phyloP scores from a whole-genome alignment of 2,113 vertebrate species.

The Tragulus kanchil region DNA sequence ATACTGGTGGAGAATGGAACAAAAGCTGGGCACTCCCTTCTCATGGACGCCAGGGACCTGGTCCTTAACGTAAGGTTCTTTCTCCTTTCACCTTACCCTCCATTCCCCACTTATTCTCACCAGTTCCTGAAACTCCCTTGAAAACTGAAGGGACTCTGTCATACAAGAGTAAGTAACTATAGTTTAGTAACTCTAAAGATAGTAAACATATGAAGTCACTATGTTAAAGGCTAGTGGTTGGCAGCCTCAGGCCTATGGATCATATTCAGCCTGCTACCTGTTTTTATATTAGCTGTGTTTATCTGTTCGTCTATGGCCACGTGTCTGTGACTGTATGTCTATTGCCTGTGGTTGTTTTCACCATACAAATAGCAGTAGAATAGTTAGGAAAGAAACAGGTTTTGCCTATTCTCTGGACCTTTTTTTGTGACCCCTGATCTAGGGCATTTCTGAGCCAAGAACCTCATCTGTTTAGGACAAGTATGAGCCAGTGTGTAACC shows the following conservation, averaged over 20 bases:
- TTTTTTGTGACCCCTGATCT: not conserved
- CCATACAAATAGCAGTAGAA: not conserved
- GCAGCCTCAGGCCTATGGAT: not conserved
- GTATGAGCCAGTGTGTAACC: not conserved
- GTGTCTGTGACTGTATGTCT: not conserved
- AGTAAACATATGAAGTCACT: not conserved
- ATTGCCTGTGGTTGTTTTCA: not conserved
- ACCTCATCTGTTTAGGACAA: not conserved
- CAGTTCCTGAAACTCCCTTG: not conserved
- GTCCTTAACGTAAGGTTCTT: slow-evolving; percentile 86
- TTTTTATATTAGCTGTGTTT: not conserved
- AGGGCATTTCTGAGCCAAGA: slow-evolving; percentile 13
- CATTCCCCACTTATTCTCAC: not conserved
- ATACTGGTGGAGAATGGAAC: slow-evolving; percentile 94
- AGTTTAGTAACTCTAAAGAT: not conserved
- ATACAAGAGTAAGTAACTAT: not conserved
- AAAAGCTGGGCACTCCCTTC: slow-evolving; percentile 92
- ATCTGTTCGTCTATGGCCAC: not conserved
- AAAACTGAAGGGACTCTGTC: not conserved
- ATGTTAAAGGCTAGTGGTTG: not conserved
- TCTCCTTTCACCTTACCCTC: not conserved
- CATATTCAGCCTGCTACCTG: not conserved
- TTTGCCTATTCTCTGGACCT: not conserved
- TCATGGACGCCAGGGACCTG: slow-evolving; percentile 93
- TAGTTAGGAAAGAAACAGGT: not conserved